These are phyloP conservation scores for Medauroidea extradentata DNA, from an alignment of 1,140 invertebrate genomes.

Conservation along the genomic window DNA sequence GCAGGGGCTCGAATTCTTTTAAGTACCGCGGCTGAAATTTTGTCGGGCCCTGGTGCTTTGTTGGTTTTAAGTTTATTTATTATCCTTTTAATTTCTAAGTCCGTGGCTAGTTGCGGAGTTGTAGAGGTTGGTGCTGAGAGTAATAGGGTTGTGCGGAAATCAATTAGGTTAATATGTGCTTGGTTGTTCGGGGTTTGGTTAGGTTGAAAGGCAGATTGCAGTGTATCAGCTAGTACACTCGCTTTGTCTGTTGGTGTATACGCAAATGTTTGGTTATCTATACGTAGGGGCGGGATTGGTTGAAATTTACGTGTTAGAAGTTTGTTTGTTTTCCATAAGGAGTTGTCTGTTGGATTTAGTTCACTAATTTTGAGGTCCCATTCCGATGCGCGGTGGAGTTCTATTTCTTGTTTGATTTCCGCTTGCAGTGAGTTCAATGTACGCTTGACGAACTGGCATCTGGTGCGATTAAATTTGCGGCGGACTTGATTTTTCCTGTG, in stretches of 20 bases:
- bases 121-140: too few relatives aligned
- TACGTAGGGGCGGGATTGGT: too few relatives aligned
- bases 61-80: constrained; percentile 21
- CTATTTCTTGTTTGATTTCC: neutral
- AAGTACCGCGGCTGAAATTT: too few relatives aligned
- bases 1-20: too few relatives aligned
- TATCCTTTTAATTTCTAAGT: neutral
- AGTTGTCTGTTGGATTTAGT: neutral
- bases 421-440: neutral
- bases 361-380: neutral
- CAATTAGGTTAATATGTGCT: too few relatives aligned
- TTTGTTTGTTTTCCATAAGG: neutral
- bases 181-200: neutral
- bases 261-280: neutral
- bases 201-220: too few relatives aligned
- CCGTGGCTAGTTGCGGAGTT: too few relatives aligned
- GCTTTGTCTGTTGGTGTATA: too few relatives aligned
- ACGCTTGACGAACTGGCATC: neutral
- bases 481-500: neutral
- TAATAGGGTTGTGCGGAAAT: too few relatives aligned
- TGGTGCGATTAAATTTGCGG: neutral
- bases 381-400: too few relatives aligned
- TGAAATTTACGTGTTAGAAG: neutral
- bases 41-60: too few relatives aligned
- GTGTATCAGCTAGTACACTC: too few relatives aligned